phyloP scores from a whole-genome alignment of 2,113 vertebrate genomes.

The Megaceryle maxima region DNA sequence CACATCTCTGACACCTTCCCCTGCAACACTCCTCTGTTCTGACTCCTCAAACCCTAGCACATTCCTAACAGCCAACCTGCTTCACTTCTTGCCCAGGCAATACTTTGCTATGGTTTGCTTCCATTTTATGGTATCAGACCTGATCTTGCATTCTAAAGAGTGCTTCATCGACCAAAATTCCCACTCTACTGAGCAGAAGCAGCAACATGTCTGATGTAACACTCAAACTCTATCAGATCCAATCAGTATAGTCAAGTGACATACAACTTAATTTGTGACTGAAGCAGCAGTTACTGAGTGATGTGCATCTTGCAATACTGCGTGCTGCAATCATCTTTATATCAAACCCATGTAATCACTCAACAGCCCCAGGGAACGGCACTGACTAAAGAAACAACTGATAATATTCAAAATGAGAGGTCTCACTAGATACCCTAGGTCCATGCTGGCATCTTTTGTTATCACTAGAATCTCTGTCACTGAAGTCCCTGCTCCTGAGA shows the following conservation, averaged over 20 bases:
- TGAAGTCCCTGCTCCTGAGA: neutral
- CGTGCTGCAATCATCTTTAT: neutral
- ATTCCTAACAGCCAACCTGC: neutral
- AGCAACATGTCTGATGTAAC: neutral
- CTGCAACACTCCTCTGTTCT: neutral
- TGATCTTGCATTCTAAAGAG: neutral
- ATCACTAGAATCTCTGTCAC: neutral
- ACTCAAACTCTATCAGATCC: neutral
- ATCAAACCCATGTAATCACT: neutral
- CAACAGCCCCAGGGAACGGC: neutral
- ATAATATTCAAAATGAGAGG: neutral
- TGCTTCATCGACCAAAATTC: neutral
- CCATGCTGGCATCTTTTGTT: neutral
- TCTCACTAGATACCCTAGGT: neutral
- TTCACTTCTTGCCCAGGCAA: neutral
- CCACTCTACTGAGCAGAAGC: neutral
- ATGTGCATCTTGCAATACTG: neutral
- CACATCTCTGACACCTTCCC: neutral
- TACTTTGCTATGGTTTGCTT: neutral
- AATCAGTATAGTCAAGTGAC: neutral
- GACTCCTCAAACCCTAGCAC: neutral
- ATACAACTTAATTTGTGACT: neutral
- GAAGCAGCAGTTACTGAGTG: neutral
- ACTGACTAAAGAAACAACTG: constrained; percentile 1
- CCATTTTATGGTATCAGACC: neutral